Base-by-base conservation (phyloP, 2,113 vertebrate genomes). In the Indicator indicator region DNA sequence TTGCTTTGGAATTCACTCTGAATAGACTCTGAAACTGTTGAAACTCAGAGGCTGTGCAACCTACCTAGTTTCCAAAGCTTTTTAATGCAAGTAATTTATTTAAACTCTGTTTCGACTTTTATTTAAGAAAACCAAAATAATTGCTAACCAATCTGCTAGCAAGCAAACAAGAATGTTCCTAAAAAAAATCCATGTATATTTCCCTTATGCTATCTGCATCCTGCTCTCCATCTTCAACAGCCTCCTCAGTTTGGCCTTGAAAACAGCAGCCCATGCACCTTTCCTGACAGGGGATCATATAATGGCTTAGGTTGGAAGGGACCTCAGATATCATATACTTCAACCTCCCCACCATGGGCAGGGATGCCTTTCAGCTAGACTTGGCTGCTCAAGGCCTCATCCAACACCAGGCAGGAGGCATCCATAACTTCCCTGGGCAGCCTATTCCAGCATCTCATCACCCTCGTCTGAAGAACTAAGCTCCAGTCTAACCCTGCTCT, bases 21-120 rank as follows among this genome's bases (percentile, higher is more conserved):
- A 4, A 5, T 12, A 21, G 42, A 14, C 55, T 33, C 19, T 8
- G 64, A 28, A 80, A 46, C 0, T 2, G 30, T 0, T 27, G 7
- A 86, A 77, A 50, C 17, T 46, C 48, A 12, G n/a, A 65, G 32
- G 24, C 27, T 42, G 27, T 8, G 38, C 56, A 82, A 68, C 44
- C 54, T 65, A 27, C 7, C 7, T 21, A 2, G 14, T n/a, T 83
- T 63, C 33, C 30, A 60, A 70, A 63, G 16, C 27, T 64, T 46
- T 71, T 50, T 33, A 9, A 32, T 15, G 24, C 15, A 38, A 83
- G 52, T 1, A 8, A 60, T 16, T 40, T 15, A 36, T 36, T 67
- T 32, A 59, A 64, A 32, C 9, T 42, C 9, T 16, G n/a, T 52
- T 71, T 32, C 26, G 33, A 50, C 21, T 50, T 50, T 10, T 50